Percentiles rank a stretch among this genome's conserved stretches.
These are phyloP conservation scores for Megatriorchis doriae DNA, from an alignment of 2,113 vertebrate species.

Conservation along the genomic window DNA sequence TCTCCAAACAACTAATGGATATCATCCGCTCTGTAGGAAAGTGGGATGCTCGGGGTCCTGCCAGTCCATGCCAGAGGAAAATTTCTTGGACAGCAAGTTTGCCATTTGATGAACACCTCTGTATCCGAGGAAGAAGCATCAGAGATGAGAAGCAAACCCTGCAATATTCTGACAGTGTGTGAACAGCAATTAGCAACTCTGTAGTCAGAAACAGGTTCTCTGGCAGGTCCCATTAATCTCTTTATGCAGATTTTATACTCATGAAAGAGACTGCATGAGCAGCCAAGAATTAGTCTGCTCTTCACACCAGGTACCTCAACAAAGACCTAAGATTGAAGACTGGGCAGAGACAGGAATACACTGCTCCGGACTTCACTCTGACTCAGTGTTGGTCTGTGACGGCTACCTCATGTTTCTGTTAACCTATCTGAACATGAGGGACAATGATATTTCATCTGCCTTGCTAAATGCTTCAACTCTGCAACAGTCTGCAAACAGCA, in stretches of 20 bases:
- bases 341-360: not conserved
- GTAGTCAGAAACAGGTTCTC: not conserved
- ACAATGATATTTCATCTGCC: not conserved
- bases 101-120: not conserved
- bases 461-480: not conserved
- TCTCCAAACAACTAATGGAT: not conserved
- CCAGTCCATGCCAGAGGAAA: not conserved
- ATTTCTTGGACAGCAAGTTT: not conserved
- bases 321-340: not conserved
- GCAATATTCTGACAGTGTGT: not conserved
- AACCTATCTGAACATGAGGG: not conserved
- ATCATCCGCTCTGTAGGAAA: not conserved
- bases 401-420: not conserved
- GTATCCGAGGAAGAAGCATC: not conserved
- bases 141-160: not conserved
- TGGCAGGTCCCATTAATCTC: conserved; percentile 17
- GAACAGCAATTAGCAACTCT: not conserved
- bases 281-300: not conserved
- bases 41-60: not conserved
- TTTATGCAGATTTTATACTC: not conserved
- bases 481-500: not conserved
- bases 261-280: not conserved
- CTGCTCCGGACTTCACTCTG: not conserved
- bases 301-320: not conserved
- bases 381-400: not conserved